Conservation (phyloP, 2,888 invertebrate genomes). For the Orthonychiurus folsomi region DNA sequence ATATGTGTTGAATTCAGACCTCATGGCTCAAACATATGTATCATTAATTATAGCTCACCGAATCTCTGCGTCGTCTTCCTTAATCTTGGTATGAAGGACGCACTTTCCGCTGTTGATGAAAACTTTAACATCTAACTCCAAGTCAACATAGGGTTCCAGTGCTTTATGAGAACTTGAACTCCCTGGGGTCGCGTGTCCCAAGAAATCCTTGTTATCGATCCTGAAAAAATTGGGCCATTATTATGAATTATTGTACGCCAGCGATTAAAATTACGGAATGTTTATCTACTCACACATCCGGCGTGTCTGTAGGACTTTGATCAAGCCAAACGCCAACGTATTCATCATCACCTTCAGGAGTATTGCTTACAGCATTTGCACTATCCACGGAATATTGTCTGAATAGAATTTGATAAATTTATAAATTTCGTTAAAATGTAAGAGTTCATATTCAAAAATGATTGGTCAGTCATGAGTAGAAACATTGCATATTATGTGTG, state of each 20-base stretch:
- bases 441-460: too few species aligned
- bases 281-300: background rate
- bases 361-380: conserved; percentile 27
- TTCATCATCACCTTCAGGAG: conserved; percentile 38
- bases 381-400: conserved; percentile 39
- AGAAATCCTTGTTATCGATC: conserved; percentile 18
- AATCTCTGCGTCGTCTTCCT: conserved; percentile 54
- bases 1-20: too few species aligned
- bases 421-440: too few species aligned
- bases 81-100: conserved; percentile 82
- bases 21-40: too few species aligned
- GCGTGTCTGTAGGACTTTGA: background rate
- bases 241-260: background rate
- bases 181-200: conserved; percentile 36
- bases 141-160: conserved; percentile 85
- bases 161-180: conserved; percentile 45
- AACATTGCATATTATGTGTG: too few species aligned
- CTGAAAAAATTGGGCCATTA: conserved; percentile 7
- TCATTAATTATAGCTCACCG: too few species aligned
- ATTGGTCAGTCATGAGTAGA: too few species aligned
- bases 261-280: background rate
- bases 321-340: conserved; percentile 38
- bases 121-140: conserved; percentile 91
- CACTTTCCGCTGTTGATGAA: conserved; percentile 95
- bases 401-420: background rate